Evolutionary conservation across 2,113 vertebrate species (phyloP), one percentile per base, ranked within the genome.

Genomic region (Edolisoma coerulescens): DNA sequence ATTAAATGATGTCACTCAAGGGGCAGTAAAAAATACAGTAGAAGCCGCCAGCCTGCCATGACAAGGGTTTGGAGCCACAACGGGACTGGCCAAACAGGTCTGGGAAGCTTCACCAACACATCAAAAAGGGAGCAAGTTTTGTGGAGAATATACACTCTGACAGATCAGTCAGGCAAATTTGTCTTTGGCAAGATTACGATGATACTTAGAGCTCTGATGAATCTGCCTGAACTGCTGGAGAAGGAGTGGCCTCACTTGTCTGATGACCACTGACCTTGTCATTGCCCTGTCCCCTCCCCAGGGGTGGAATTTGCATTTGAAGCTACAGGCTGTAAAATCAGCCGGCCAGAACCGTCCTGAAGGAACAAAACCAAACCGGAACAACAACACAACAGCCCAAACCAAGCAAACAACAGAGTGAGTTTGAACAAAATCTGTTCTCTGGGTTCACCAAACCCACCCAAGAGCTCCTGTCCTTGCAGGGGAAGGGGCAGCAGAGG

Each of bases 401-500:
- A 80, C 13, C 37, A 57, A 42, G 45, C 45, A 49, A 77, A 80
- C 35, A 53, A 49, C 14, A 39, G 23, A 61, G 14, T 11, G 63
- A 65, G 30, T 59, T 23, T 70, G 79, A 80, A 13, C 42, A 84
- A 63, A 57, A 59, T 13, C 33, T 7, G 4, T 33, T 50, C 85
- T 76, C 50, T 59, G 39, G 59, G 64, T 18, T 93, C 70, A 44
- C 37, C 76, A 81, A 70, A 65, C 11, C 13, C 27, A 16, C 42
- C 64, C 47, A 3, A 27, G 53, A n/a, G 63, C 39, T 93, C 57
- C 59, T 50, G 41, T 14, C 20, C 4, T 42, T 67, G 71, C 86
- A 70, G 60, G 45, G 60, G 39, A 86, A 86, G 64, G 45, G 81
- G 89, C 76, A 93, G 90, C 92, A 95, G 89, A 81, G 95, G 59